Percentiles rank a stretch among this genome's conserved stretches.
Conservation (phyloP, 2,888 invertebrate species). For the Timema podura region DNA sequence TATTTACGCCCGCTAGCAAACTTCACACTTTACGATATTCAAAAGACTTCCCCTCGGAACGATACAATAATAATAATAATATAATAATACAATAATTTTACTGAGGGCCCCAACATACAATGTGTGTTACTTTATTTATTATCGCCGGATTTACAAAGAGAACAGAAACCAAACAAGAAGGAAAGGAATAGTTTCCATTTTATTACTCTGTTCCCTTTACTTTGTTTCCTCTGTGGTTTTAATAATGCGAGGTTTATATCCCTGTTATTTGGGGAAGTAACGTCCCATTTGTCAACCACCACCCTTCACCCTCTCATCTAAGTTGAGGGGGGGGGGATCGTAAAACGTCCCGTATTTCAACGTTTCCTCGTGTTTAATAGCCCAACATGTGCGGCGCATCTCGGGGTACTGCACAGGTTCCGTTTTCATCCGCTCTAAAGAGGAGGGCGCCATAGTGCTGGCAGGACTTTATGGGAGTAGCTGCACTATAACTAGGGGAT, state of each 20-base stretch:
- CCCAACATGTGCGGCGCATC: neutral
- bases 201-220: neutral
- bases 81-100: too few species aligned
- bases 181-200: neutral
- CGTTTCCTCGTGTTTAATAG: conserved; percentile 28
- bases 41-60: neutral
- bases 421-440: neutral
- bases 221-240: conserved; percentile 10
- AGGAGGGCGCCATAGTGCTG: too few species aligned
- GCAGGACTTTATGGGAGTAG: too few species aligned
- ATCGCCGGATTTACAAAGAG: too few species aligned
- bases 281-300: conserved; percentile 27
- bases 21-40: conserved; percentile 6
- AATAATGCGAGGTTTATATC: conserved; percentile 19
- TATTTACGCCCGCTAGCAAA: conserved; percentile 1
- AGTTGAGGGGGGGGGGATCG: conserved; percentile 8
- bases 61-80: too few species aligned
- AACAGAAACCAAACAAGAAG: too few species aligned
- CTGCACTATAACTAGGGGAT: too few species aligned
- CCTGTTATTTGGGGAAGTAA: conserved; percentile 24
- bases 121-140: too few species aligned
- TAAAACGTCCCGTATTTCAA: conserved; percentile 29
- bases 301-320: neutral
- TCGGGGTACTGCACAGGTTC: neutral
- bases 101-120: too few species aligned